phyloP scores from a whole-genome alignment of 2,113 vertebrate species.

The Phoenicopterus ruber region DNA sequence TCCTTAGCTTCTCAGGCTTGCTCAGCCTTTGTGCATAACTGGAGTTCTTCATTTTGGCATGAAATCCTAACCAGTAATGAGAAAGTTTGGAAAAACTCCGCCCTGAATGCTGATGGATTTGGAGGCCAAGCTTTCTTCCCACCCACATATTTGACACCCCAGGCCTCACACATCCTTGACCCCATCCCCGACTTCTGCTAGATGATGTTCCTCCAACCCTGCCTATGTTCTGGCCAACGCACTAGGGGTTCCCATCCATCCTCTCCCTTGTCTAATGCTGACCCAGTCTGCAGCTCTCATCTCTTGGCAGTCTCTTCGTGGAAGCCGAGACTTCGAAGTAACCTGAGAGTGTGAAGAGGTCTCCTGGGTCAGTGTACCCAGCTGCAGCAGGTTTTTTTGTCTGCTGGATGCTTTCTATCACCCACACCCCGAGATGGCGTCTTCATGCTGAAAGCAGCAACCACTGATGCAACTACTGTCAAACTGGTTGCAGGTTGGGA shows the following conservation, averaged over 20 bases:
- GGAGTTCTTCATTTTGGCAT: not conserved
- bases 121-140: not conserved
- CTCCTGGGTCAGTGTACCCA: not conserved
- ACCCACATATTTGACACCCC: not conserved
- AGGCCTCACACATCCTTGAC: not conserved
- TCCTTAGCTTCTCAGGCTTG: not conserved
- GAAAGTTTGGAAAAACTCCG: not conserved
- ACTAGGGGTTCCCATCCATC: not conserved
- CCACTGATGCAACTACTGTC: too few relatives aligned
- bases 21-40: not conserved
- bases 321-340: not conserved
- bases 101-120: not conserved
- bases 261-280: not conserved
- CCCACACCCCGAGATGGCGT: fast-evolving
- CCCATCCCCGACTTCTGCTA: not conserved
- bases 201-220: not conserved
- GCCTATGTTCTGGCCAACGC: not conserved
- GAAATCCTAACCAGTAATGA: not conserved
- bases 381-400: not conserved
- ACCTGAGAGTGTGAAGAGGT: not conserved
- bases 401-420: not conserved
- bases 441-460: not conserved
- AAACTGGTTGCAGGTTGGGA: not conserved
- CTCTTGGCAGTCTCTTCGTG: not conserved
- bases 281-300: not conserved